Base-by-base conservation (phyloP, 2,797 vertebrate species). In the Hipposideros larvatus region DNA sequence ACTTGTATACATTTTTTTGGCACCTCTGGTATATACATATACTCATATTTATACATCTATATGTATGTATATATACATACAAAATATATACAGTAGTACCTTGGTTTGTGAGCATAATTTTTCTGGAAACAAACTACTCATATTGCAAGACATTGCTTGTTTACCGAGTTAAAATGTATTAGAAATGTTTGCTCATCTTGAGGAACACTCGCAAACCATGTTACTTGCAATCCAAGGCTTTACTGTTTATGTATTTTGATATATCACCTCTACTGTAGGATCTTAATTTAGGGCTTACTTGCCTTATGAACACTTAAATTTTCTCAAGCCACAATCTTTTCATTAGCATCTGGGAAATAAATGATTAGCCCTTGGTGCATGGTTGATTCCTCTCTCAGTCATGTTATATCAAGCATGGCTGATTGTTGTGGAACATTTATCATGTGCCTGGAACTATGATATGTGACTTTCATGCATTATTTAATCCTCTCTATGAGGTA, bases 291-390 rank as follows among this genome's bases (percentile, higher is more conserved):
- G 73, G 61, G 43, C 15, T 87, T 92, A 7, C 55, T 31, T 74
- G 61, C 51, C 11, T 94, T 90, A 66, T 6, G 75, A 63, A 68
- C 55, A 73, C 46, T 90, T 75, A 31, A 2, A 70, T 92, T 82
- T 90, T 92, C 21, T 88, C 41, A 89, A 53, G 22, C 53, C 46
- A n/a, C 57, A n/a, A n/a, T 59, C 37, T 16, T 87, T 88, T 89
- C 53, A 24, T 70, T 63, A 87, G 59, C 5, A 83, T 41, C 70
- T 34, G 11, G 85, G 53, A 94, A 73, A 75, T 51, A 57, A 86
- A 71, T n/a, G 46, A 82, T 85, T 46, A 73, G 18, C 11, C n/a
- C 31, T 34, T 66, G 1, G 21, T 59, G 14, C 51, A 37, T 77
- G 28, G 34, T 15, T 59, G 21, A 65, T 73, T 82, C 41, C 10